Conservation (phyloP, 1,140 invertebrate species). For the Holotrichia oblita region DNA sequence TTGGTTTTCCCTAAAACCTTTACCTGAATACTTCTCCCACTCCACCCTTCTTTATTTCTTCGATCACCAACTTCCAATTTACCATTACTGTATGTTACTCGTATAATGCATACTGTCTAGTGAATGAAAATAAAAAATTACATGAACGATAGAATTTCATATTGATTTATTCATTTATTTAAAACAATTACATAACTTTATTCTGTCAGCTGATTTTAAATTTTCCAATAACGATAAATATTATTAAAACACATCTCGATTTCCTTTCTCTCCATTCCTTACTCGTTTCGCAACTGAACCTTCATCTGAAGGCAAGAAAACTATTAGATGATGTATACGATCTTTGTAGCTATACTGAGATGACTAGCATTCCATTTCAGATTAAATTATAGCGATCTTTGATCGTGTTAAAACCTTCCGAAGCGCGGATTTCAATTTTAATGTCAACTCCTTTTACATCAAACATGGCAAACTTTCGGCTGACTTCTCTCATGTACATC, state of each 20-base stretch:
- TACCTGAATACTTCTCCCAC: too few species aligned
- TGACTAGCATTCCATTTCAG: constrained; percentile 52
- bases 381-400: constrained; percentile 60
- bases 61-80: too few species aligned
- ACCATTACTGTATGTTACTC: too few species aligned
- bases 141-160: too few species aligned
- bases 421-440: constrained; percentile 59
- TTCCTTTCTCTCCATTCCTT: neutral
- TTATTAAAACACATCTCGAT: neutral
- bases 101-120: too few species aligned
- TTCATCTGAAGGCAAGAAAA: constrained; percentile 19
- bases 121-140: too few species aligned
- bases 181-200: too few species aligned
- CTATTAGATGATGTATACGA: constrained; percentile 30
- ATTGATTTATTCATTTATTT: too few species aligned
- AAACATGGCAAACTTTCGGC: constrained; percentile 58
- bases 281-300: neutral
- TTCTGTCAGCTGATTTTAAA: too few species aligned
- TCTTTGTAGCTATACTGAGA: constrained; percentile 36
- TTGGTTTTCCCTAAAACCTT: too few species aligned
- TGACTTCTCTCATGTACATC: constrained; percentile 38
- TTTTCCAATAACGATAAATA: constrained; percentile 14
- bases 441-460: constrained; percentile 61
- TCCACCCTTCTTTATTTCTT: too few species aligned
- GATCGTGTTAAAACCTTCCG: constrained; percentile 59